Evolutionary conservation across 2,797 vertebrate species (phyloP).

Genomic region (Gadopsis marmoratus): DNA sequence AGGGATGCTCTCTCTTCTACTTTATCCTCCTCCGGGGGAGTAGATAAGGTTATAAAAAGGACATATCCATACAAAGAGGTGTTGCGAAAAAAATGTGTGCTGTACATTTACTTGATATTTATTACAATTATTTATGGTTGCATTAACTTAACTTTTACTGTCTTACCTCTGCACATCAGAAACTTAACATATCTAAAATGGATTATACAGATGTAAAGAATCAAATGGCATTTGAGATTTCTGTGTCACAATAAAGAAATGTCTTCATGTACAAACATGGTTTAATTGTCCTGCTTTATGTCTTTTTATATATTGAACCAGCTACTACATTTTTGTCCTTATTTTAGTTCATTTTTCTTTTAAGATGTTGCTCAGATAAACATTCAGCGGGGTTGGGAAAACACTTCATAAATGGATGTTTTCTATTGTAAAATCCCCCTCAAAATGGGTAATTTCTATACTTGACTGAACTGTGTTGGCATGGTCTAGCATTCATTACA

Average conservation of each 20-base stretch:
- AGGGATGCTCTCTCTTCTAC: slow-evolving; percentile 72
- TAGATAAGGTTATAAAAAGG: slow-evolving; percentile 73
- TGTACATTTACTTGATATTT: slow-evolving; percentile 98
- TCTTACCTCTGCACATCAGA: slow-evolving; percentile 90
- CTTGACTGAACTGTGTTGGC: background rate
- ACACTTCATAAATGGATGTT: slow-evolving; percentile 5
- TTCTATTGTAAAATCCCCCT: background rate
- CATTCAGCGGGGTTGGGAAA: background rate
- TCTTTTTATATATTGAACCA: background rate
- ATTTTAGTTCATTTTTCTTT: background rate
- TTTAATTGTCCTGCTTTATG: background rate
- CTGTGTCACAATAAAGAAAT: slow-evolving; percentile 89
- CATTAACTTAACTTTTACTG: slow-evolving; percentile 92
- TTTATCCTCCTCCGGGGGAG: slow-evolving; percentile 58
- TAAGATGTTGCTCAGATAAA: background rate
- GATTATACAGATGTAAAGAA: slow-evolving; percentile 87
- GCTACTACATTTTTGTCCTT: background rate
- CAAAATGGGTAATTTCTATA: background rate
- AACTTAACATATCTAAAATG: slow-evolving; percentile 90
- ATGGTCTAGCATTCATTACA: background rate
- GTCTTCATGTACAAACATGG: slow-evolving; percentile 84
- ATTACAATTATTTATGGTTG: slow-evolving; percentile 99
- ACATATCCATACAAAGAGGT: slow-evolving; percentile 83
- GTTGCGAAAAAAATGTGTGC: slow-evolving; percentile 87
- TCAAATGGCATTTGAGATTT: slow-evolving; percentile 84